Evolutionary conservation across 1,140 invertebrate species (phyloP).

Genomic region (Plutomurus gul): DNA sequence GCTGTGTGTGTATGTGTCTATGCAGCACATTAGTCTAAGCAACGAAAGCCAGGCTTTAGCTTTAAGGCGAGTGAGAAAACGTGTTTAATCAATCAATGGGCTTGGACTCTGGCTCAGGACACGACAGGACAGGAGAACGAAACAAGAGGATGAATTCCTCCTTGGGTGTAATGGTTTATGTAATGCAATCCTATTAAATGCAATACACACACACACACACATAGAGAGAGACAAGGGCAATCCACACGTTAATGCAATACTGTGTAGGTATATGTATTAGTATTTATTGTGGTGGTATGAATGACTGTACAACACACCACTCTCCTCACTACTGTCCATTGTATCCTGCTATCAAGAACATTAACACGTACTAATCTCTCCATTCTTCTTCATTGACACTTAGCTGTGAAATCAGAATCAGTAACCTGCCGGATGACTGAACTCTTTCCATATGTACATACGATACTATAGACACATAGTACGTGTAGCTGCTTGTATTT

Average conservation of each 20-base stretch:
- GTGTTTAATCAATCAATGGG: constrained; percentile 36
- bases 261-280: background rate
- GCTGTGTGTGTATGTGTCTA: background rate
- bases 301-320: background rate
- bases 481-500: too few species aligned
- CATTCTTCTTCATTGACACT: constrained; percentile 47
- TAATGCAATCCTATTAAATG: constrained; percentile 25
- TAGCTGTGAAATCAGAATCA: constrained; percentile 34
- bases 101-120: constrained; percentile 21
- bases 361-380: constrained; percentile 47
- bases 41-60: background rate
- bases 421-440: constrained; percentile 12
- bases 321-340: background rate
- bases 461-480: too few species aligned
- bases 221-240: too few species aligned
- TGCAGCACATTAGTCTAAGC: background rate
- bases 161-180: constrained; percentile 21
- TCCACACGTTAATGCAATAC: background rate
- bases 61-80: constrained; percentile 13
- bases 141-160: constrained; percentile 19
- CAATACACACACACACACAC: background rate
- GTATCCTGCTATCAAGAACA: constrained; percentile 20
- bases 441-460: background rate
- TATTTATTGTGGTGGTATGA: background rate
- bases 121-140: constrained; percentile 6